phyloP scores from a whole-genome alignment of 2,888 invertebrate species.

The Agrochola lota region DNA sequence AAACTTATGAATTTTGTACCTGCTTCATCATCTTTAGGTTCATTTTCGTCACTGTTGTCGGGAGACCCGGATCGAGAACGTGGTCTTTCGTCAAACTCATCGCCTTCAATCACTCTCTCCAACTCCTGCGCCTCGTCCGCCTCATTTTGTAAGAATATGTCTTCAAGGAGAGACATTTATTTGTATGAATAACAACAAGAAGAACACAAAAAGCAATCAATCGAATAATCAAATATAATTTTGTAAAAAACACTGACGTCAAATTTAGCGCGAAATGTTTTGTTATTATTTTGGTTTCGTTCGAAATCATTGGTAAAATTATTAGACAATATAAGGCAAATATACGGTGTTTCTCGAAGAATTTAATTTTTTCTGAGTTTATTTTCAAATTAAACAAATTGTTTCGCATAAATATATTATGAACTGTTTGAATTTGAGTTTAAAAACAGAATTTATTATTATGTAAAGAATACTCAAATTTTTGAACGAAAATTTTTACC shows the following conservation, averaged over 20 bases:
- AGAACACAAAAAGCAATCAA: neutral
- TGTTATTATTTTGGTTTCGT: conserved; percentile 12
- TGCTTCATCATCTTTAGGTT: conserved; percentile 81
- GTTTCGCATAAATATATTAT: neutral
- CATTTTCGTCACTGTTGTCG: conserved; percentile 79
- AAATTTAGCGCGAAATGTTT: conserved; percentile 70
- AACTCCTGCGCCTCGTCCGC: conserved; percentile 85
- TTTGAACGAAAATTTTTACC: conserved; percentile 54
- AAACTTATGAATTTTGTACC: conserved; percentile 69
- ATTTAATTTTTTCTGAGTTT: neutral
- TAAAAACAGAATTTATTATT: neutral
- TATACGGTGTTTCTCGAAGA: rapidly evolving
- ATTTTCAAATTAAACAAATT: neutral
- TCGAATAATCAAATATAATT: neutral
- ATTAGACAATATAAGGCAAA: neutral
- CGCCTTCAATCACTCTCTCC: conserved; percentile 88
- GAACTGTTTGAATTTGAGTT: neutral
- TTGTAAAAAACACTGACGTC: conserved; percentile 46
- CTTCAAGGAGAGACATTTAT: conserved; percentile 86
- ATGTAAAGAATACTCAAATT: neutral
- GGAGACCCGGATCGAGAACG: conserved; percentile 80
- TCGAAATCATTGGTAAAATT: conserved; percentile 15
- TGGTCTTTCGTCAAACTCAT: conserved; percentile 86
- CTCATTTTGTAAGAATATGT: conserved; percentile 86
- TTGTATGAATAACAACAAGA: neutral